Base-by-base conservation (phyloP, 1,140 invertebrate species). In the Drosophila lowei region DNA sequence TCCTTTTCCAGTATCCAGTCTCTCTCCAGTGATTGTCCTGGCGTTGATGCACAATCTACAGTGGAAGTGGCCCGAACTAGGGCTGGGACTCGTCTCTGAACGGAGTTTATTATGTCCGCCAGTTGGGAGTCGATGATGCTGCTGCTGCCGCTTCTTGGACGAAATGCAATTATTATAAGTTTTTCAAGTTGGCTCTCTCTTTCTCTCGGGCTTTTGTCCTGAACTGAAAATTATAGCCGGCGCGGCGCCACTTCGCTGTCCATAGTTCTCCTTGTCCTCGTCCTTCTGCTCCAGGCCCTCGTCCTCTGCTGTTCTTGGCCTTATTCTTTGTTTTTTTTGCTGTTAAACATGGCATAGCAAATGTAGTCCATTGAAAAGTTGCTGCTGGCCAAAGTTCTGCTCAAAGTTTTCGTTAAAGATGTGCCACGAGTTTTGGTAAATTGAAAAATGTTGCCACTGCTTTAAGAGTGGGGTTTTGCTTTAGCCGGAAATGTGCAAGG, bases 111-210 rank as follows among this genome's bases (percentile, higher is more conserved):
- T 79, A 83, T 72, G 79, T 77, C 58, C 58, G 59, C 44, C 59
- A 42, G 56, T 62, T 38, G 34, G 58, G 64, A 77, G 72, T 64
- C 53, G 53, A 79, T 63, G 66, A 47, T 30, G 42, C 48, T 43
- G 42, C 34, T 23, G 48, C 25, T 59, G 49, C 34, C 43, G 25
- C 38, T 59, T 42, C 54, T 75, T 55, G 63, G 42, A 41, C 64
- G 67, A 75, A 85, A 85, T 85, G 76, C 80, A 85, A 85, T 85
- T 85, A 85, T 85, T 72, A 79, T 77, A 85, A 85, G 57, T 85
- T 85, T 77, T 64, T 68, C 79, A 48, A 77, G 68, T 65, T 73
- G 78, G 4, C 28, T 28, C 43, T 53, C 48, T 44, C 11, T 50
- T 46, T 52, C 44, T 9, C 6, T 74, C 6, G 46, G 65, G 55